phyloP scores from a whole-genome alignment of 2,888 invertebrate genomes.

The Thumatha senex region DNA sequence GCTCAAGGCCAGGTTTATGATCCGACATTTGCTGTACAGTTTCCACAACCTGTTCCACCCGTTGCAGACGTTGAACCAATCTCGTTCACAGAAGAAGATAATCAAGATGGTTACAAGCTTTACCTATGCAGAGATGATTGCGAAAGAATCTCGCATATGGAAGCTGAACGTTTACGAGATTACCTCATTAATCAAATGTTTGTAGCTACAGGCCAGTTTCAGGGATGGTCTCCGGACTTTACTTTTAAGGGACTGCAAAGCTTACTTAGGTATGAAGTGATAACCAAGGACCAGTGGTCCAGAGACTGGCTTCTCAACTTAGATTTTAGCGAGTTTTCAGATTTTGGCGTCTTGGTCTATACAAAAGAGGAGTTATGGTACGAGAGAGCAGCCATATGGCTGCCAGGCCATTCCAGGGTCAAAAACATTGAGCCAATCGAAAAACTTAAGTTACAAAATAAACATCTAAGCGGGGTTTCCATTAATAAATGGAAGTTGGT shows the following conservation, averaged over 20 bases:
- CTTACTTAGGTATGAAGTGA: conserved; percentile 57
- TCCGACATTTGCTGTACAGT: conserved; percentile 6
- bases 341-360: conserved; percentile 64
- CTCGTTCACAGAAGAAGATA: conserved; percentile 8
- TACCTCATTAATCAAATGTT: conserved; percentile 61
- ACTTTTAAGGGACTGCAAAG: conserved; percentile 64
- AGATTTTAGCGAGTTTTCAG: conserved; percentile 56
- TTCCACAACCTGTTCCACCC: neutral
- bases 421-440: conserved; percentile 59
- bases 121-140: conserved; percentile 72
- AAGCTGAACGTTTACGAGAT: conserved; percentile 55
- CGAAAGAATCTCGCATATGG: conserved; percentile 49
- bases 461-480: conserved; percentile 50
- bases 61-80: neutral
- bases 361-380: conserved; percentile 72
- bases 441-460: conserved; percentile 69
- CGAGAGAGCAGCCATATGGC: conserved; percentile 72
- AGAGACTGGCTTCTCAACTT: conserved; percentile 63
- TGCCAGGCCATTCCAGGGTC: conserved; percentile 66
- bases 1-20: conserved; percentile 6
- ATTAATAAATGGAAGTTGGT: conserved; percentile 73
- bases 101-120: conserved; percentile 41
- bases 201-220: conserved; percentile 41
- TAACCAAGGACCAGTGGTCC: conserved; percentile 55
- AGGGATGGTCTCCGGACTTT: conserved; percentile 63